Base-by-base conservation (phyloP, 2,888 invertebrate species). In the Chelonus formosanus region DNA sequence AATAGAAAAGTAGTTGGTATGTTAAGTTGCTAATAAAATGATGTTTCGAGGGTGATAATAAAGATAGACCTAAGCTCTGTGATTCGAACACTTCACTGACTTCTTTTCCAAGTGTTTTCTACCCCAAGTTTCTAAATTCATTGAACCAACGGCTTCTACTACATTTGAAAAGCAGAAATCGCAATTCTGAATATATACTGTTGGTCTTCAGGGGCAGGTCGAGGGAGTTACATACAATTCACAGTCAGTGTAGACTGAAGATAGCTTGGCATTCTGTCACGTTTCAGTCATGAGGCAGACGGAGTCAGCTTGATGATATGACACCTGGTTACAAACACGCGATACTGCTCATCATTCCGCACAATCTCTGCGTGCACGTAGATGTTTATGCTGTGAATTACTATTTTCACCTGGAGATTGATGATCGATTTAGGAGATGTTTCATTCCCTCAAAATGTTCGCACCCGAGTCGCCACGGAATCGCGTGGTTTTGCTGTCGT, bases 191-290 rank as follows among this genome's bases (percentile, higher is more conserved):
- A 36, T 5, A 8, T 52, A 60, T 52, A 62, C 48, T 66, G 68
- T 57, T 67, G 67, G 69, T 63, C 54, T 63, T 61, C 45, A 63
- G 61, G 59, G 58, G 57, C 69, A 69, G 67, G 69, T 69, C 67
- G 69, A 67, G 64, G 50, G 5, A 59, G 63, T 65, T 71, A 69
- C 70, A 71, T 65, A 67, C 70, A 48, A 72, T 72, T 48, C 61
- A 65, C 64, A 65, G 55, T 45, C 36, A n/a, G 31, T 35, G 35
- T 48, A 55, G 50, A 59, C 59, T 59, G 53, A 10, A 52, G 54
- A 40, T 47, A 48, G 56, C 54, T 36, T 57, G 53, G 54, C 58
- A 57, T 62, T 57, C 45, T 66, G 56, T 61, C 61, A 66, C 61
- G 66, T 61, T 65, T 48, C 61, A 48, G 56, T 52, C 32, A 31